A percentile compares a stretch with the other conserved stretches of the same genome.
phyloP scores from a whole-genome alignment of 2,888 invertebrate species.

The Parnassius mnemosyne region DNA sequence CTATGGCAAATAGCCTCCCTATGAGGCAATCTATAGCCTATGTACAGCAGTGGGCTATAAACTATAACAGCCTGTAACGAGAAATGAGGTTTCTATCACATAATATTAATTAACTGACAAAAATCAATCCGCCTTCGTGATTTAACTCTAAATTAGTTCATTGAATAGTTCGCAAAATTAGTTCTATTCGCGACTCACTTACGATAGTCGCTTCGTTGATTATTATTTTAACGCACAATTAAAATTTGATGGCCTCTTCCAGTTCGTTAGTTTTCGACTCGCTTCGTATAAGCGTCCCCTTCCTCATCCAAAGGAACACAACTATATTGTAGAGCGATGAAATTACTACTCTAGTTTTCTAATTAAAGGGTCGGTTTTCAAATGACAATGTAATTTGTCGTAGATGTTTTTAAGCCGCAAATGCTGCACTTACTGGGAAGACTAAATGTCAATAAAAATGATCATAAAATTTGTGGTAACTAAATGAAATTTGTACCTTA shows the following conservation, averaged over 20 bases:
- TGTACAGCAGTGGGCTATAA: too few relatives aligned
- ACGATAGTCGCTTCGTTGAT: conserved; percentile 76
- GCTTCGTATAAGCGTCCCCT: conserved; percentile 49
- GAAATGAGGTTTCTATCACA: too few relatives aligned
- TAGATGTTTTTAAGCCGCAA: conserved; percentile 60
- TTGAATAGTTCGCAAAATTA: conserved; percentile 47
- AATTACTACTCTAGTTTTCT: conserved; percentile 40
- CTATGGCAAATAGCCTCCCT: too few relatives aligned
- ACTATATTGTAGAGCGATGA: conserved; percentile 24
- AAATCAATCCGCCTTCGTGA: conserved; percentile 28
- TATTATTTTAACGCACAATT: conserved; percentile 80
- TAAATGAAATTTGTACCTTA: conserved; percentile 47
- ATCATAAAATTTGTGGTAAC: conserved; percentile 56
- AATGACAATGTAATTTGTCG: conserved; percentile 34
- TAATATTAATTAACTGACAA: conserved; percentile 36
- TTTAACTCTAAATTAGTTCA: conserved; percentile 51
- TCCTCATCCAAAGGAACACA: conserved; percentile 33
- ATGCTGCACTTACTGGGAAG: conserved; percentile 70
- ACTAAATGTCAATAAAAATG: conserved; percentile 79
- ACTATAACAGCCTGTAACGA: too few relatives aligned
- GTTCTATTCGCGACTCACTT: conserved; percentile 49
- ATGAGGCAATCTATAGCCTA: too few relatives aligned
- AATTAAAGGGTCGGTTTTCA: conserved; percentile 45
- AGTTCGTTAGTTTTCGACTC: conserved; percentile 74
- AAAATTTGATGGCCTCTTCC: conserved; percentile 78